Evolutionary conservation across 1,140 invertebrate genomes (phyloP).

Genomic region (Aplysia californica): DNA sequence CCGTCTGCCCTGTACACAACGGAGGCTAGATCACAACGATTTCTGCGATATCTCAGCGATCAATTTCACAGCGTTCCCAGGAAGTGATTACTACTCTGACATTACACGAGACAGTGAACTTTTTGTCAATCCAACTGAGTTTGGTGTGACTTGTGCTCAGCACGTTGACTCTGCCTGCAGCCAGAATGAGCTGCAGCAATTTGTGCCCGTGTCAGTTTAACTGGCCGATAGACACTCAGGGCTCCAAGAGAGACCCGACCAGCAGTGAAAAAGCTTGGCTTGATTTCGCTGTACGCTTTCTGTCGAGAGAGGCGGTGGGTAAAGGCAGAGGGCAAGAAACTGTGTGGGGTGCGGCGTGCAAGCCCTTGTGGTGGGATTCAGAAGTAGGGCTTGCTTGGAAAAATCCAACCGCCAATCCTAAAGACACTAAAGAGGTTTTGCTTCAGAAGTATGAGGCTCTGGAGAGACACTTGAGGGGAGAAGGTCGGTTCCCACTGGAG

Average conservation of each 20-base stretch:
- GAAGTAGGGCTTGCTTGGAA: constrained; percentile 11
- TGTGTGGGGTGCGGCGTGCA: constrained; percentile 27
- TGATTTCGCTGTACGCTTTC: constrained; percentile 25
- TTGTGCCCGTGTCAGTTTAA: neutral
- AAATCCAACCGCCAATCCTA: constrained; percentile 29
- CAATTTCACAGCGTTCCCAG: no score
- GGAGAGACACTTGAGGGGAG: constrained; percentile 18
- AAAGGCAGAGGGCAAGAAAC: constrained; percentile 27
- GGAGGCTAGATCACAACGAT: no score
- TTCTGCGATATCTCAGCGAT: no score
- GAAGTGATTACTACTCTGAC: no score
- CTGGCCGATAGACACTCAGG: neutral
- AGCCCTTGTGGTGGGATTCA: constrained; percentile 25
- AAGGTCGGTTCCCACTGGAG: constrained; percentile 9
- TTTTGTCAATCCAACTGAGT: no score
- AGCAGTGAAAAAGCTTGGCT: constrained; percentile 26
- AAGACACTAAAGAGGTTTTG: constrained; percentile 29
- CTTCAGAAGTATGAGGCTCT: constrained; percentile 18
- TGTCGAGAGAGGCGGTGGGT: constrained; percentile 23
- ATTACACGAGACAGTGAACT: no score
- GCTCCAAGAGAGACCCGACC: constrained; percentile 20
- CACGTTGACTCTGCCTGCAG: no score
- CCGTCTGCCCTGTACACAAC: no score
- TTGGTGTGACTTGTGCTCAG: no score
- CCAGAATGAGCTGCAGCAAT: neutral